These are phyloP conservation scores for Ephestia elutella DNA, from an alignment of 1,140 invertebrate species.

Conservation along the genomic window DNA sequence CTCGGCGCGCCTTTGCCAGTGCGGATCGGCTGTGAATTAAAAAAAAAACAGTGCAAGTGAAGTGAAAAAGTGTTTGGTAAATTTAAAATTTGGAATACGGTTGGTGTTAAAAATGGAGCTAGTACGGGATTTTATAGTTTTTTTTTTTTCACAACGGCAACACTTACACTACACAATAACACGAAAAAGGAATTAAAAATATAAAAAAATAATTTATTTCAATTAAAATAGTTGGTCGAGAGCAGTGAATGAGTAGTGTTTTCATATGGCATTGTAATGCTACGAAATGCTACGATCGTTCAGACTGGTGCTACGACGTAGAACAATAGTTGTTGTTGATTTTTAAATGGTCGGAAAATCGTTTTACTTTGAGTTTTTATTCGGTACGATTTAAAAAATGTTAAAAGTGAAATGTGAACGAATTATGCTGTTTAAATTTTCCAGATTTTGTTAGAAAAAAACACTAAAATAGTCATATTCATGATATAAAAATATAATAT, in stretches of 20 bases:
- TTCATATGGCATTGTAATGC: conserved; percentile 17
- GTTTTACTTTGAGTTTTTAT: background rate
- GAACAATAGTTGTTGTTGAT: background rate
- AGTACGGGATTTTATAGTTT: conserved; percentile 46
- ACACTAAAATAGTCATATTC: no score
- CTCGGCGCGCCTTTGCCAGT: conserved; percentile 37
- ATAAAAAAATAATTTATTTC: conserved; percentile 10
- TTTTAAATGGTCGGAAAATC: background rate
- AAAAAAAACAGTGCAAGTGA: conserved; percentile 44
- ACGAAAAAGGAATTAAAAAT: conserved; percentile 16
- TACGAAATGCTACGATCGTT: conserved; percentile 46
- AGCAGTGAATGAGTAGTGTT: conserved; percentile 6
- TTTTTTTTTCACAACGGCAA: conserved; percentile 24
- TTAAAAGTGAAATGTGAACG: no score
- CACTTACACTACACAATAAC: conserved; percentile 39
- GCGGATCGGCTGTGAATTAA: conserved; percentile 41
- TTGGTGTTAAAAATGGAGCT: conserved; percentile 47
- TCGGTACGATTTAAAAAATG: background rate
- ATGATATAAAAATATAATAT: no score
- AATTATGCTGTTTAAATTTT: no score
- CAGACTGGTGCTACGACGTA: conserved; percentile 19
- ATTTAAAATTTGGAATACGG: conserved; percentile 41
- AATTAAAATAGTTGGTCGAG: conserved; percentile 4
- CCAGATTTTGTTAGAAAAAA: no score
- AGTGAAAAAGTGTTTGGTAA: conserved; percentile 44